These are phyloP conservation scores for Mimachlamys varia DNA, from an alignment of 2,888 invertebrate species.

Conservation along the genomic window DNA sequence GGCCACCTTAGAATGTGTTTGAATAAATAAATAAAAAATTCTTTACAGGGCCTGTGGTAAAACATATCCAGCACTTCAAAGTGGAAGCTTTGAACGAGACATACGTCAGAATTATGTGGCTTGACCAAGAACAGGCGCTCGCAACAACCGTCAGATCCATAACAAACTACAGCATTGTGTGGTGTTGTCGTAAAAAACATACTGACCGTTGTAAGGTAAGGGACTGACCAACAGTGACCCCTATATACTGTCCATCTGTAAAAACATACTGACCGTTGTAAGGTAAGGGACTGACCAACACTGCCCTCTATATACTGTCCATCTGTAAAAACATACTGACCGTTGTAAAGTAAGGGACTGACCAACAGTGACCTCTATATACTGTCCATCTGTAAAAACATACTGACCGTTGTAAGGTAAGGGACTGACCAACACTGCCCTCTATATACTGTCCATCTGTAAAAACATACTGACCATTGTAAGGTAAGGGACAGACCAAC, in stretches of 20 bases:
- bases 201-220: background rate
- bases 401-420: background rate
- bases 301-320: too few species aligned
- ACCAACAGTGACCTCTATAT: too few species aligned
- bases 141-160: background rate
- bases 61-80: background rate
- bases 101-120: background rate
- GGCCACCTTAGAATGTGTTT: too few species aligned
- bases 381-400: too few species aligned
- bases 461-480: background rate
- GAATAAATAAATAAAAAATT: background rate
- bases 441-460: too few species aligned
- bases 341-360: background rate
- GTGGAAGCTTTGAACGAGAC: slow-evolving; percentile 3
- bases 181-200: background rate
- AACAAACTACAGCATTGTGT: slow-evolving; percentile 14
- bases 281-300: background rate
- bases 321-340: background rate
- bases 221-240: background rate
- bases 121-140: background rate
- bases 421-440: background rate
- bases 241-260: too few species aligned
- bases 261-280: background rate
- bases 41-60: background rate
- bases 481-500: background rate